Conservation (phyloP, 1,140 invertebrate genomes). For the Drosophila kurseongensis region DNA sequence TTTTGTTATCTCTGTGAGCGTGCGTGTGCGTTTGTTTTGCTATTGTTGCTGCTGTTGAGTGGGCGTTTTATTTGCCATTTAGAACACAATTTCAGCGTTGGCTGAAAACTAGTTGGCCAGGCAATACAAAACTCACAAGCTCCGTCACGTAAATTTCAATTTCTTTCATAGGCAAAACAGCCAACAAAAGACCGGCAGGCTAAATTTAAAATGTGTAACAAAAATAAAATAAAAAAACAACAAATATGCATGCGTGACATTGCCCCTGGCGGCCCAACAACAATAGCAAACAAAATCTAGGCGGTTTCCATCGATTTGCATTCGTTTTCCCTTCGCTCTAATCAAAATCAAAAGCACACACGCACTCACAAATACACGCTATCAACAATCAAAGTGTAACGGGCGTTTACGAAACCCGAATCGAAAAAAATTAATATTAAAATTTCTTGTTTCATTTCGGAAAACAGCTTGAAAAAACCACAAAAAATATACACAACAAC, state of each 20-base stretch:
- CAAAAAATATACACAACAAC: conserved; percentile 2
- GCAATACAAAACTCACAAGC: not conserved
- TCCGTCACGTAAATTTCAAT: conserved; percentile 21
- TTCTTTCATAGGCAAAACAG: conserved; percentile 47
- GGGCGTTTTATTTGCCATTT: conserved; percentile 59
- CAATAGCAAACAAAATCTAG: conserved; percentile 32
- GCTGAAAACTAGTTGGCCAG: conserved; percentile 53
- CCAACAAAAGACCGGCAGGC: conserved; percentile 41
- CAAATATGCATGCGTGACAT: conserved; percentile 44
- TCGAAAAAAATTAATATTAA: conserved; percentile 7
- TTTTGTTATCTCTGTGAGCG: conserved; percentile 35
- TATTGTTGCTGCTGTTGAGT: conserved; percentile 16
- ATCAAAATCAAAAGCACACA: conserved; percentile 47
- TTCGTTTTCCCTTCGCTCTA: conserved; percentile 44
- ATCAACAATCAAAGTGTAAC: conserved; percentile 48
- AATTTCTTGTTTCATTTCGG: conserved; percentile 41
- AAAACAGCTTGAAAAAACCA: conserved; percentile 45
- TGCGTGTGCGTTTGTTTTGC: conserved; percentile 25
- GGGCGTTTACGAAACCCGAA: conserved; percentile 10
- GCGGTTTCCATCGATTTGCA: conserved; percentile 67
- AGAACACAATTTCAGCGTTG: conserved; percentile 45
- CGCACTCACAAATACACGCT: conserved; percentile 22
- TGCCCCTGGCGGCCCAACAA: conserved; percentile 45
- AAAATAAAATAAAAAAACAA: conserved; percentile 27
- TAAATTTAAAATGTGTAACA: conserved; percentile 43